Conservation (phyloP, 1,140 invertebrate genomes). For the Leptestheria dahalacensis region DNA sequence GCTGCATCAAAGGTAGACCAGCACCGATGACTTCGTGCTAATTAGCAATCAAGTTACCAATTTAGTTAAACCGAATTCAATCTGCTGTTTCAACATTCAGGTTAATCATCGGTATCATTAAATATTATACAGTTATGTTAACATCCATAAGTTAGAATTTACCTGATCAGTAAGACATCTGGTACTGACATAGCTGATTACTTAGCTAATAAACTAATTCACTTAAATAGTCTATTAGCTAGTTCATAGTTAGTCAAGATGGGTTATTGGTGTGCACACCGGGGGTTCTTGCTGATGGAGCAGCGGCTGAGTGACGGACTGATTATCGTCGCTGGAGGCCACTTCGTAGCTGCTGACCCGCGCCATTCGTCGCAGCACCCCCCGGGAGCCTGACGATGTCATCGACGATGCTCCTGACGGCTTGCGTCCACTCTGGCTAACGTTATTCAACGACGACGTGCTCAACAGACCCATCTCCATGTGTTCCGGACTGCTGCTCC, state of each 20-base stretch:
- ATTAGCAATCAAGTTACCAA: neutral
- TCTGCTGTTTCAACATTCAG: no score
- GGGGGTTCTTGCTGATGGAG: constrained; percentile 5
- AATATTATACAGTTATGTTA: no score
- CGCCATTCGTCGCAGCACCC: constrained; percentile 39
- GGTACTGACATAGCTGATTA: no score
- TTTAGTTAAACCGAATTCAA: no score
- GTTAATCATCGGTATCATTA: no score
- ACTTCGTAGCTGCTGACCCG: constrained; percentile 47
- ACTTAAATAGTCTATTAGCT: no score
- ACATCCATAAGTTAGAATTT: no score
- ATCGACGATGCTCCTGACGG: neutral
- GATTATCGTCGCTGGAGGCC: neutral
- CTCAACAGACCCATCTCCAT: neutral
- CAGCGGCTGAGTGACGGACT: neutral
- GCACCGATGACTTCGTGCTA: constrained; percentile 45
- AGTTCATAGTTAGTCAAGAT: no score
- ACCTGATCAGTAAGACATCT: no score
- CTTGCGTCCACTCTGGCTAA: neutral
- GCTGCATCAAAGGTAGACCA: constrained; percentile 60
- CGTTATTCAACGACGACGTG: neutral
- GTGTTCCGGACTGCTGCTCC: neutral
- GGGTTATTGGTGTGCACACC: neutral
- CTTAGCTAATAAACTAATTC: no score
- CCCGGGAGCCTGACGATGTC: neutral